Conservation (phyloP, 2,113 vertebrate species). For the Megaptera novaeangliae region DNA sequence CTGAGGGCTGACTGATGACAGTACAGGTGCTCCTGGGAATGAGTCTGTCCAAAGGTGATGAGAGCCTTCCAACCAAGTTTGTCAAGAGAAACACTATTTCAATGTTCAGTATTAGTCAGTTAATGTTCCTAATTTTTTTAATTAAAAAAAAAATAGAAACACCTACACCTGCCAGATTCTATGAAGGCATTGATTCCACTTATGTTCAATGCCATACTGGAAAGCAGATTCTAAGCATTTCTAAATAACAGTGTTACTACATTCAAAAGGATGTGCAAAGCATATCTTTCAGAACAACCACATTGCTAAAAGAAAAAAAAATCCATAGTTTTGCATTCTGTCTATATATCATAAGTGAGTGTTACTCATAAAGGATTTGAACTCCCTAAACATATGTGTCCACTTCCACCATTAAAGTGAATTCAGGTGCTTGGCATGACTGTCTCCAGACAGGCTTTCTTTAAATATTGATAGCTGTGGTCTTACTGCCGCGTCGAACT, state of each 20-base stretch:
- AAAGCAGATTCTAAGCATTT: neutral
- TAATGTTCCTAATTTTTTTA: conserved; percentile 18
- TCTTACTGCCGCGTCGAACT: conserved; percentile 40
- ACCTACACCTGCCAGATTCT: conserved; percentile 10
- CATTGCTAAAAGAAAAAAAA: neutral
- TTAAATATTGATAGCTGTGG: conserved; percentile 60
- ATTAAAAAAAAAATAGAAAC: neutral
- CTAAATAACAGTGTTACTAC: neutral
- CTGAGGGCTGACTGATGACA: neutral
- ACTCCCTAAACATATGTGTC: conserved; percentile 68
- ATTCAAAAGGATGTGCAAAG: neutral
- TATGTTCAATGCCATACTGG: neutral
- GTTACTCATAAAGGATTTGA: conserved; percentile 74
- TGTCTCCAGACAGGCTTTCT: conserved; percentile 66
- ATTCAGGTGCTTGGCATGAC: conserved; percentile 79
- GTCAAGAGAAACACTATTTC: conserved; percentile 55
- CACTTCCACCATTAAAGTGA: conserved; percentile 71
- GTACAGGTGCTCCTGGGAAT: conserved; percentile 21
- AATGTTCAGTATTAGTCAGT: neutral
- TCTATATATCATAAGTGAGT: conserved; percentile 69
- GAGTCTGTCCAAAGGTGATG: neutral
- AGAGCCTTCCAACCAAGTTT: conserved; percentile 39
- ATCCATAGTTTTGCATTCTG: conserved; percentile 38
- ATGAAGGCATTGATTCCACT: neutral
- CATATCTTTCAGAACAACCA: neutral